Evolutionary conservation across 2,113 vertebrate species (phyloP), one percentile per base, ranked within the genome.

Genomic region (Eudyptes chrysolophus): DNA sequence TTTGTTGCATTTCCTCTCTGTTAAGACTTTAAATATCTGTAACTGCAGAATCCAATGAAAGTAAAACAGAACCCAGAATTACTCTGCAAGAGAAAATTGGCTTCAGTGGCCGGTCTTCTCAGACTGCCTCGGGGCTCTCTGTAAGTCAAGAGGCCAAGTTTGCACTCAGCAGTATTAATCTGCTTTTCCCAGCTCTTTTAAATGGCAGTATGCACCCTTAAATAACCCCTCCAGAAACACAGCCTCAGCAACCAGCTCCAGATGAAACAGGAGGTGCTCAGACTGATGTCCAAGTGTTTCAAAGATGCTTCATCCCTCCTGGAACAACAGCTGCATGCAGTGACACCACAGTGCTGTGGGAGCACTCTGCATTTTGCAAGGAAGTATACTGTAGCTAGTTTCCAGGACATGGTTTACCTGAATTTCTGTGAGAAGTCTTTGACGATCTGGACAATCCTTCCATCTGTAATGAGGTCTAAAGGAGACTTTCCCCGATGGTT

Each of bases 401-500:
- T 46, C 17, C 68, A 46, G 44, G 46, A 38, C 18, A 9, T 8
- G 21, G n/a, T 7, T 65, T 98, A 99, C 99, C 99, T 98, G 99
- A 99, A 99, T 94, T 99, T 99, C 96, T 99, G 99, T 15, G 99
- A 98, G 57, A 99, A 99, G 98, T 98, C 98, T 96, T 99, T 99
- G 96, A 99, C 96, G 9, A 99, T 98, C 95, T 99, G 99, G 68
- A 98, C 74, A 77, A 99, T 95, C 25, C 97, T 95, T 66, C 98
- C 98, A 51, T 99, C 99, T 1, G 98, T 95, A 46, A 99, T 98
- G 85, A 99, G 98, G 97, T 99, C 99, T 90, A 99, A 93, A 4
- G 99, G 99, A 95, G 98, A 99, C 96, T 99, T 99, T 68, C 99
- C 99, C 8, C 99, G 98, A 93, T 99, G 99, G 97, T 99, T 99